Percentiles rank a stretch among this genome's conserved stretches.
These are phyloP conservation scores for Aphrocallistes beatrix DNA, from an alignment of 37 sponge, comb jelly and placozoan species.

Conservation along the genomic window DNA sequence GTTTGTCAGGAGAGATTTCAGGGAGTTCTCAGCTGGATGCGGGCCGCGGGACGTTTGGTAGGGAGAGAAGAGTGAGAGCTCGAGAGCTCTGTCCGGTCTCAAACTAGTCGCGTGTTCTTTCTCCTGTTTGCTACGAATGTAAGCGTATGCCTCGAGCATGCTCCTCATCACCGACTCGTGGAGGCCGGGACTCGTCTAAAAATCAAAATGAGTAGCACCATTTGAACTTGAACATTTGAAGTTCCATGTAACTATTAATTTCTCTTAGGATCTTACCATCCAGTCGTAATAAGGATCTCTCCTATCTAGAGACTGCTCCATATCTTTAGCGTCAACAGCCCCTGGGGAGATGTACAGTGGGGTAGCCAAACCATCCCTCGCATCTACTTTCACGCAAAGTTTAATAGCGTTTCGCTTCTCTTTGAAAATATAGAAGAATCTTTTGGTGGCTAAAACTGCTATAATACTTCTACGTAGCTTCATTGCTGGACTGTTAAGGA, in stretches of 20 bases:
- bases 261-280: neutral
- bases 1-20: neutral
- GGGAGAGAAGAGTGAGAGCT: neutral
- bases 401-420: neutral
- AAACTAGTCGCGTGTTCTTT: neutral
- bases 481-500: neutral
- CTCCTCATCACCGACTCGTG: conserved; percentile 11
- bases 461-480: neutral
- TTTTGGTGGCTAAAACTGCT: neutral
- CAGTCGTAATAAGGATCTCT: neutral
- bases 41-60: neutral
- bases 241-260: no score
- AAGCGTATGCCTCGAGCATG: conserved; percentile 5
- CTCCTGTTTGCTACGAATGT: conserved; percentile 12
- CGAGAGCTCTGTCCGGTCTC: neutral
- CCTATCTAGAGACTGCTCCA: neutral
- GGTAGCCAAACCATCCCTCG: neutral
- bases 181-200: neutral
- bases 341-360: neutral
- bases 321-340: neutral
- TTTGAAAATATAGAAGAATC: neutral
- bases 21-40: conserved; percentile 12
- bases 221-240: neutral
- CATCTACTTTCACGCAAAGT: neutral
- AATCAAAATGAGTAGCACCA: neutral